Evolutionary conservation across 2,113 vertebrate species (phyloP), one percentile per base, ranked within the genome.

Genomic region (Pelecanus crispus): DNA sequence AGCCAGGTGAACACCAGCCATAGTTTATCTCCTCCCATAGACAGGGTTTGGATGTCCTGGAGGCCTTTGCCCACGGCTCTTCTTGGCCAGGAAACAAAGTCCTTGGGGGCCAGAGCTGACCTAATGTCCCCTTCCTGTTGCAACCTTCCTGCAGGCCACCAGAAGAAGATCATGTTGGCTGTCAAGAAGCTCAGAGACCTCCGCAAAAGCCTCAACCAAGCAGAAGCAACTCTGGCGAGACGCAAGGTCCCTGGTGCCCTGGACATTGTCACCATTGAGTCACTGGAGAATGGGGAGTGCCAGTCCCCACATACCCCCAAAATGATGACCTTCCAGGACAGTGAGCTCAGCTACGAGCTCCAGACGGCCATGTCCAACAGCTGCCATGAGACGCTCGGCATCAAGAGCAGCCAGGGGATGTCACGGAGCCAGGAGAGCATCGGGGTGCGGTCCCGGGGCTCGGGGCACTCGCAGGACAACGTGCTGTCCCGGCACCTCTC

Each of bases 141-240:
- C 52, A 67, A 73, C 68, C 74, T 90, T n/a, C 62, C 79, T 12
- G 3, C 96, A 99, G 99, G 99, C 14, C 99, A 99, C 94, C 99
- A 99, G 97, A 99, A 99, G 98, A 99, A 99, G 98, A 98, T 99
- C 74, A 99, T 99, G 99, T 83, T 99, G 95, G 99, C 99, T 0
- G 99, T 99, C 83, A 99, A 98, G 97, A 99, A 99, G 96, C 97
- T 99, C 87, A 98, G 98, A 14, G 99, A 99, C 89, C 98, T 99
- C 49, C 98, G 99, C 75, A 98, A 98, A 90, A 98, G 98, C 19
- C 84, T 98, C 24, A 98, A 97, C 36, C 99, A 99, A 95, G 97
- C 98, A 1, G 98, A 99, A 22, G 97, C 97, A 4, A 98, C 98
- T 21, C 98, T 98, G 5, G 95, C 98, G 65, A 98, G 98, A 16